Conservation (phyloP, 2,797 vertebrate species). For the Clarias fuscus region DNA sequence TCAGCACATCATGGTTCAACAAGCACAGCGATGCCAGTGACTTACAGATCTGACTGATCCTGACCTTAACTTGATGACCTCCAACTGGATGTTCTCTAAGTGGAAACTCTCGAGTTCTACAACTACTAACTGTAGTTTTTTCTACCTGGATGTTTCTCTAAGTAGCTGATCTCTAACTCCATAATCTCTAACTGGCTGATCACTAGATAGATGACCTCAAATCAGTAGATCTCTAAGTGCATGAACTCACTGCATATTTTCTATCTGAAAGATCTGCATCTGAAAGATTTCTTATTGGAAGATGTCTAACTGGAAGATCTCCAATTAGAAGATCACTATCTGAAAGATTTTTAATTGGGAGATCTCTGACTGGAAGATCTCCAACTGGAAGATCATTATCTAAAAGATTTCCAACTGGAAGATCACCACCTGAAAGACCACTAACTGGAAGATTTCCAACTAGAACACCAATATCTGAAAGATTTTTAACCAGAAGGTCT, state of each 20-base stretch:
- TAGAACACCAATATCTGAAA: no score
- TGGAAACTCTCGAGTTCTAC: neutral
- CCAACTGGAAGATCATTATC: no score
- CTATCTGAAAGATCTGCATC: neutral
- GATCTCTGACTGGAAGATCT: no score
- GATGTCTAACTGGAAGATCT: neutral
- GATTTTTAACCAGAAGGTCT: no score
- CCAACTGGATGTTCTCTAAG: neutral
- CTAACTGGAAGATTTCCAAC: no score
- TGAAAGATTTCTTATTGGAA: neutral
- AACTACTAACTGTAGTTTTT: neutral
- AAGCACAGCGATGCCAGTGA: neutral
- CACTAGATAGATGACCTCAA: neutral
- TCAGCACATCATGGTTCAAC: neutral
- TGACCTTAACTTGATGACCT: neutral
- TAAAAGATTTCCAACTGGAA: no score
- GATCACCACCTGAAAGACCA: no score
- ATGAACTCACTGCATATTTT: no score
- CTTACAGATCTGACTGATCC: neutral
- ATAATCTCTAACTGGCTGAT: neutral
- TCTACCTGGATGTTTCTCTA: neutral
- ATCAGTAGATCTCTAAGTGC: neutral
- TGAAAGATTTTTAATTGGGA: no score
- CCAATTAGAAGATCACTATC: no score
- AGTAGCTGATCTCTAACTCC: neutral